Conservation (phyloP, 2,113 vertebrate species). For the Seriola quinqueradiata region DNA sequence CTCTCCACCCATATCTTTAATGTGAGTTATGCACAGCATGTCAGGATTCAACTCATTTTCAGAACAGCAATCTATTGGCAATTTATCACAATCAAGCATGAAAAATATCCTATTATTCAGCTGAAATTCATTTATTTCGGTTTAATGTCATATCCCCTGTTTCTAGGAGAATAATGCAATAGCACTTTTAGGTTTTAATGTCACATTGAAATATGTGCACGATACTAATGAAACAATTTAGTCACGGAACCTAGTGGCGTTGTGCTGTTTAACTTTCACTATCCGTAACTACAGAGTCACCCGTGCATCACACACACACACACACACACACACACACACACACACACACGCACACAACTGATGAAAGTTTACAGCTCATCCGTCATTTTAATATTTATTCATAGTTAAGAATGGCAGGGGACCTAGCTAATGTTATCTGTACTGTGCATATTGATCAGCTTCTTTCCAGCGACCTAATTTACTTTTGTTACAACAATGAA, state of each 20-base stretch:
- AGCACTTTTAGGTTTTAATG: slow-evolving; percentile 22
- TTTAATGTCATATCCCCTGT: slow-evolving; percentile 23
- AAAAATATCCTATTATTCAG: slow-evolving; percentile 56
- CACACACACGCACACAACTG: neutral
- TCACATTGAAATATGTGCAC: slow-evolving; percentile 43
- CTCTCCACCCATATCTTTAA: slow-evolving; percentile 31
- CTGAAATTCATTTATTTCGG: slow-evolving; percentile 32
- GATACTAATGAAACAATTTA: slow-evolving; percentile 21
- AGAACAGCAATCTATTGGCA: slow-evolving; percentile 54
- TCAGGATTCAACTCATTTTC: slow-evolving; percentile 60
- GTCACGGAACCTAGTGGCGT: neutral
- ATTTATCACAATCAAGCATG: slow-evolving; percentile 66
- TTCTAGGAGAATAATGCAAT: slow-evolving; percentile 20
- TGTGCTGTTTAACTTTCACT: slow-evolving; percentile 3
- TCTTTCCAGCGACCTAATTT: slow-evolving; percentile 6
- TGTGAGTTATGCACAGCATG: slow-evolving; percentile 52
- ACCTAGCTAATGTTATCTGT: neutral
- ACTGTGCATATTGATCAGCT: neutral
- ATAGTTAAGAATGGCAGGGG: neutral
- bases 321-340: neutral
- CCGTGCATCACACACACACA: neutral
- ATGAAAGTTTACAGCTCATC: slow-evolving; percentile 8
- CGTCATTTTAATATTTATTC: slow-evolving; percentile 6
- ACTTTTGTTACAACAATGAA: neutral
- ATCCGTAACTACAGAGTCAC: neutral